phyloP scores from a whole-genome alignment of 2,888 invertebrate genomes.

The Clivina fossor region DNA sequence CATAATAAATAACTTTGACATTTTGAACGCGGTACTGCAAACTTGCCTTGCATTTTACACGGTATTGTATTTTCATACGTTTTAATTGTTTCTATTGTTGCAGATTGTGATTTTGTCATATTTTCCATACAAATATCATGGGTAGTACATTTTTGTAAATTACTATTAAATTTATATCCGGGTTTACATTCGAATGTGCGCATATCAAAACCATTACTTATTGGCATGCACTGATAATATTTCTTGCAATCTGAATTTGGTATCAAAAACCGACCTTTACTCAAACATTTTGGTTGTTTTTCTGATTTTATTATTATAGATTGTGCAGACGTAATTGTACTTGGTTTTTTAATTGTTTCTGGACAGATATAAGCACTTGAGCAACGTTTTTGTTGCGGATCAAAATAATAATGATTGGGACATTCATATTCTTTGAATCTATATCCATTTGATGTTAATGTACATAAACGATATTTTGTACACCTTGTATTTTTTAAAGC shows the following conservation, averaged over 20 bases:
- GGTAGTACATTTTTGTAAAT: too few relatives aligned
- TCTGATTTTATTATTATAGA: not conserved
- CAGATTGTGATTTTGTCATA: too few relatives aligned
- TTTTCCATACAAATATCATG: too few relatives aligned
- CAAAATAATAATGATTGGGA: constrained; percentile 2
- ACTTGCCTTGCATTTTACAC: constrained; percentile 1
- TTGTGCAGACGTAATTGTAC: not conserved
- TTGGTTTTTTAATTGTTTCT: not conserved
- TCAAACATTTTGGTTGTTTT: not conserved
- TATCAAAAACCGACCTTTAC: not conserved
- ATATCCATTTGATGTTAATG: not conserved
- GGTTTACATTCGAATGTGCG: too few relatives aligned
- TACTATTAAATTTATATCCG: too few relatives aligned
- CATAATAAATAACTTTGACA: constrained; percentile 10
- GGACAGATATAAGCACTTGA: not conserved
- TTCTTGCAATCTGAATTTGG: not conserved
- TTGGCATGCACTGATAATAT: too few relatives aligned
- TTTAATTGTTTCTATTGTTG: too few relatives aligned
- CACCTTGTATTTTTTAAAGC: constrained; percentile 7
- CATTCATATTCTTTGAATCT: not conserved
- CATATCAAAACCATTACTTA: too few relatives aligned
- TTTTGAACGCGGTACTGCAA: not conserved
- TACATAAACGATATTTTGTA: constrained; percentile 6
- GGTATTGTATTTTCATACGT: too few relatives aligned
- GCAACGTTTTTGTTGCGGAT: constrained; percentile 6